Evolutionary conservation across 2,113 vertebrate genomes (phyloP).

Genomic region (Leucopsar rothschildi): DNA sequence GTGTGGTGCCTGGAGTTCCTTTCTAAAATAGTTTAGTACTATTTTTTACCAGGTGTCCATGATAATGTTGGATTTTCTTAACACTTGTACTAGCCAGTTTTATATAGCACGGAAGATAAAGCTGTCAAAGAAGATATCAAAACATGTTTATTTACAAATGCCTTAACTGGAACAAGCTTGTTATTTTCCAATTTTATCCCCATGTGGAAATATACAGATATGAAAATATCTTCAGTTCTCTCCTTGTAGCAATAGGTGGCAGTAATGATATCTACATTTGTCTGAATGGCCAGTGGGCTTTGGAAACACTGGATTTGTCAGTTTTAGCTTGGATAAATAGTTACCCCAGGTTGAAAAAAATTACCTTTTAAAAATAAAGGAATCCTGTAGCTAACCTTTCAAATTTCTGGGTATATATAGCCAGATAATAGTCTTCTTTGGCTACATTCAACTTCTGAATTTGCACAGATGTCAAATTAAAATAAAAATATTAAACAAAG

Average conservation of each 20-base stretch:
- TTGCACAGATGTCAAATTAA: not conserved
- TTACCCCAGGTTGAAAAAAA: not conserved
- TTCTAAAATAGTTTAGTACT: not conserved
- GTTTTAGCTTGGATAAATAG: not conserved
- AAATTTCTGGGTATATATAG: not conserved
- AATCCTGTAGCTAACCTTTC: not conserved
- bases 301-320: not conserved
- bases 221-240: conserved; percentile 4
- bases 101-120: not conserved
- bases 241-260: conserved; percentile 56
- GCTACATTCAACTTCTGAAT: not conserved
- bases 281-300: not conserved
- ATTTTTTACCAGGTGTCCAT: not conserved
- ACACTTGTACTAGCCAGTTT: not conserved
- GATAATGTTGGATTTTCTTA: not conserved
- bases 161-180: not conserved
- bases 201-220: not conserved
- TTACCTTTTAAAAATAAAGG: not conserved
- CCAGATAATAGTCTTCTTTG: not conserved
- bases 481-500: not conserved
- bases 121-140: not conserved
- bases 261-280: conserved; percentile 45
- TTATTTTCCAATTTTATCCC: not conserved
- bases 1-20: not conserved
- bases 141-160: not conserved